Base-by-base conservation (phyloP, 2,797 vertebrate genomes). In the Parotocinclus haroldoi region DNA sequence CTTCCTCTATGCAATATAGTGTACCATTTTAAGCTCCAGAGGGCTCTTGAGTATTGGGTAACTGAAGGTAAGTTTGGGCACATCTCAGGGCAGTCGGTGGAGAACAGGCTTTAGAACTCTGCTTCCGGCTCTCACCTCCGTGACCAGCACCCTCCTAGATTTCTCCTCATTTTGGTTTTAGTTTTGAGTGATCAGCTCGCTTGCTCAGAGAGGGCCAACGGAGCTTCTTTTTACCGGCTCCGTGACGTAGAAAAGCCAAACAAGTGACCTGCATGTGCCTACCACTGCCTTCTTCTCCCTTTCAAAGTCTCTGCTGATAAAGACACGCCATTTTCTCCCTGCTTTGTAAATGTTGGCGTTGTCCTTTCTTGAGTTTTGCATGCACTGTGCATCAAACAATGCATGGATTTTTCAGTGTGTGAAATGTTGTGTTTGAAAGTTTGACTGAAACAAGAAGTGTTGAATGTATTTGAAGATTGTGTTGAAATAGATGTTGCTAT, bases 401-500 rank as follows among this genome's bases (percentile, higher is more conserved):
- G 88, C 87, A 89, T 87, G 76, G 36, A 39, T 75, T 71, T n/a
- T 72, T 78, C 54, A 63, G 74, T 66, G 18, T 57, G 64, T 72
- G 53, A 59, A 49, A 19, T 55, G 50, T 58, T 64, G 10, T 54
- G 50, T 55, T 9, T 19, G 75, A 73, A 75, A 79, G 80, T 72
- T 78, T 76, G 79, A 77, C 61, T 85, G 82, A 82, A 83, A 49
- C 18, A 81, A 80, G 83, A 80, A 83, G 85, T 80, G 82, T 79
- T 81, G 80, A 88, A 85, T 80, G 75, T 66, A 82, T 85, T 83
- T 86, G 81, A 83, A 69, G 78, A 76, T n/a, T 83, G 78, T 79
- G 80, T 81, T 83, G 85, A 79, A 86, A 87, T 85, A 83, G n/a
- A n/a, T n/a, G n/a, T n/a, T n/a, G n/a, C n/a, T n/a, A 19, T 49